Evolutionary conservation across 1,140 invertebrate genomes (phyloP).

Genomic region (Glomeris maerens): DNA sequence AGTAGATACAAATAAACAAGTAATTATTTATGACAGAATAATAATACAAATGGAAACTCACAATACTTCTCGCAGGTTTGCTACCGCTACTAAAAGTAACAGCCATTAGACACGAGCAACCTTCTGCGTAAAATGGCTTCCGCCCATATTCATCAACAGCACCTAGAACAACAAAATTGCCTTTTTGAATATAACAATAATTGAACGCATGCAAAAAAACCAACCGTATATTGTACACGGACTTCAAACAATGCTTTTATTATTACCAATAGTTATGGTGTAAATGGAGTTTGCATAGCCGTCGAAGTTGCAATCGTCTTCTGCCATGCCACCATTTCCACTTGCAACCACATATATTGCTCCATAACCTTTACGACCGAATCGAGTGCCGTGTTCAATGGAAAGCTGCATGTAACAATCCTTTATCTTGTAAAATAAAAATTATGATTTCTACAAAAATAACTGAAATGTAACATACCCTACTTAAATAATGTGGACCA

Average conservation of each 20-base stretch:
- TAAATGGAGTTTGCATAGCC: constrained; percentile 99
- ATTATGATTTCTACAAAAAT: not conserved
- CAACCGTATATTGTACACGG: not conserved
- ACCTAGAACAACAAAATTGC: constrained; percentile 8
- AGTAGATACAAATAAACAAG: no score
- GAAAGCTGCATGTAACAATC: not conserved
- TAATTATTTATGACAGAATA: not conserved
- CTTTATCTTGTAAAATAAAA: no score
- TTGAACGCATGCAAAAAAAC: not conserved
- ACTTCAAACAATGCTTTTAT: constrained; percentile 3
- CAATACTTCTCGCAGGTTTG: constrained; percentile 25
- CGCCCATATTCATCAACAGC: constrained; percentile 32
- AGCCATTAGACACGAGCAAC: constrained; percentile 36
- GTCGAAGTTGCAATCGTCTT: constrained; percentile 94
- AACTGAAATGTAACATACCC: not conserved
- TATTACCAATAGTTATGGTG: constrained; percentile 56
- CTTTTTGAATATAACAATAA: not conserved
- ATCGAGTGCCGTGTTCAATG: not conserved
- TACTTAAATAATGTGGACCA: constrained; percentile 51
- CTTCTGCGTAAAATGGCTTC: constrained; percentile 35
- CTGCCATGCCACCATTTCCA: constrained; percentile 94
- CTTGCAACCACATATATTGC: constrained; percentile 99
- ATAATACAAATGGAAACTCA: constrained; percentile 16
- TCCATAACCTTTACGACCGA: constrained; percentile 78
- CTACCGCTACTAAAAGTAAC: constrained; percentile 33